Percentiles rank a stretch among this genome's conserved stretches.
These are phyloP conservation scores for Clarias magur DNA, from an alignment of 2,113 vertebrate genomes.

Conservation along the genomic window DNA sequence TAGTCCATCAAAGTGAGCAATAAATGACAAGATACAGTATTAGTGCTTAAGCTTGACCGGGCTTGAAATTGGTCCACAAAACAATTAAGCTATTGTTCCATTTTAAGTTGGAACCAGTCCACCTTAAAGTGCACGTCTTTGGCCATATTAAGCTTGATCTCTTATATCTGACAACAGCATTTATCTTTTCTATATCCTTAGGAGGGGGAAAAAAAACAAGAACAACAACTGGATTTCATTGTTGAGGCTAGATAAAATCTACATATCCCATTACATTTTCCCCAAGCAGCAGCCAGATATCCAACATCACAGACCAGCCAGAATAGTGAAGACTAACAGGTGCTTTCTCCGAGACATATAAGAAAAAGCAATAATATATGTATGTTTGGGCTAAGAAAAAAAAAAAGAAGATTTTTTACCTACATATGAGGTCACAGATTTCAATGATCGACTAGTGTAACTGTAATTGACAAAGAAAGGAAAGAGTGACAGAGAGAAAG, in stretches of 20 bases:
- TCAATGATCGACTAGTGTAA: neutral
- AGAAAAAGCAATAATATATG: neutral
- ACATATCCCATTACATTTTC: neutral
- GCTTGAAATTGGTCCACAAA: neutral
- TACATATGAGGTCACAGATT: neutral
- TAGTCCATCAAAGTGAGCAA: slow-evolving; percentile 7
- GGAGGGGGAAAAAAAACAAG: too few species aligned
- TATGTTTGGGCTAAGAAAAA: too few species aligned
- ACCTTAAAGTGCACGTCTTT: neutral
- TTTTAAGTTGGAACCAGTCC: neutral
- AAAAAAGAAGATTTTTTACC: too few species aligned
- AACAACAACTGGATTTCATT: neutral
- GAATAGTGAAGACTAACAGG: neutral
- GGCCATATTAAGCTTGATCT: neutral
- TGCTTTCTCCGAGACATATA: neutral
- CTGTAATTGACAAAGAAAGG: neutral
- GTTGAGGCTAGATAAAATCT: neutral
- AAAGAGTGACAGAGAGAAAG: neutral
- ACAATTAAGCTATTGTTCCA: neutral
- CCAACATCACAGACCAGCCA: neutral
- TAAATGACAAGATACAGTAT: neutral
- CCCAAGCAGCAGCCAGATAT: neutral
- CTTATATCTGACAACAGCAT: neutral
- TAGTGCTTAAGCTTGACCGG: neutral
- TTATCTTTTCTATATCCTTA: neutral